phyloP scores from a whole-genome alignment of 2,113 vertebrate species.

The Vicugna pacos region DNA sequence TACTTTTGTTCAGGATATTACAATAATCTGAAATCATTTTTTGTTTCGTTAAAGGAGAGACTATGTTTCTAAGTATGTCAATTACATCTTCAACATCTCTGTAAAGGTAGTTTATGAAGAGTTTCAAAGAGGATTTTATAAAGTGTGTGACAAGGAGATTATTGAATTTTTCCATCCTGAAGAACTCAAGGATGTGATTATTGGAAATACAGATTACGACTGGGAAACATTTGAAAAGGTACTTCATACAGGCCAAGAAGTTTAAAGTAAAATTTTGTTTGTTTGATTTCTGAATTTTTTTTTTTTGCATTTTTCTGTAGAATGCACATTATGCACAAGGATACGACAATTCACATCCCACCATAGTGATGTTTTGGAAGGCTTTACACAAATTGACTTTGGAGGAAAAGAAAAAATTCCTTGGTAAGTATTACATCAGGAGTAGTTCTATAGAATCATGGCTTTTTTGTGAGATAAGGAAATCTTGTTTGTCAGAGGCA shows the following conservation, averaged over 20 bases:
- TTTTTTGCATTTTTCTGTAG: slow-evolving; percentile 76
- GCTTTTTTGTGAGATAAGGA: background rate
- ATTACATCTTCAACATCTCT: slow-evolving; percentile 90
- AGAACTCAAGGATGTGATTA: slow-evolving; percentile 87
- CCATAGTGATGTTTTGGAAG: slow-evolving; percentile 90
- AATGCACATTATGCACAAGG: slow-evolving; percentile 86
- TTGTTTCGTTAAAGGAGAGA: slow-evolving; percentile 83
- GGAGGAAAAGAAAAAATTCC: slow-evolving; percentile 90
- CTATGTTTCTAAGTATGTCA: slow-evolving; percentile 87
- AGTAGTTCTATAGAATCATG: background rate
- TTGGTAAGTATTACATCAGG: slow-evolving; percentile 86
- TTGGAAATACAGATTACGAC: slow-evolving; percentile 89
- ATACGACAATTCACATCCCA: slow-evolving; percentile 87
- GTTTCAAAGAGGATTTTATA: slow-evolving; percentile 92
- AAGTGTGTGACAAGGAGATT: slow-evolving; percentile 86
- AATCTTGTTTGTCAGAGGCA: background rate
- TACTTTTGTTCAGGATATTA: background rate
- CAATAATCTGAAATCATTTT: slow-evolving; percentile 29
- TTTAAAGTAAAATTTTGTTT: background rate
- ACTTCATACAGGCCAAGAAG: background rate
- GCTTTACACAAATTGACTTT: slow-evolving; percentile 89
- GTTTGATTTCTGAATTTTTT: background rate
- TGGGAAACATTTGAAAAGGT: slow-evolving; percentile 91
- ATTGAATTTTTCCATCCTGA: slow-evolving; percentile 90
- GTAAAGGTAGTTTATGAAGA: slow-evolving; percentile 87